phyloP scores from a whole-genome alignment of 2,797 vertebrate genomes.

The Thalassophryne amazonica region DNA sequence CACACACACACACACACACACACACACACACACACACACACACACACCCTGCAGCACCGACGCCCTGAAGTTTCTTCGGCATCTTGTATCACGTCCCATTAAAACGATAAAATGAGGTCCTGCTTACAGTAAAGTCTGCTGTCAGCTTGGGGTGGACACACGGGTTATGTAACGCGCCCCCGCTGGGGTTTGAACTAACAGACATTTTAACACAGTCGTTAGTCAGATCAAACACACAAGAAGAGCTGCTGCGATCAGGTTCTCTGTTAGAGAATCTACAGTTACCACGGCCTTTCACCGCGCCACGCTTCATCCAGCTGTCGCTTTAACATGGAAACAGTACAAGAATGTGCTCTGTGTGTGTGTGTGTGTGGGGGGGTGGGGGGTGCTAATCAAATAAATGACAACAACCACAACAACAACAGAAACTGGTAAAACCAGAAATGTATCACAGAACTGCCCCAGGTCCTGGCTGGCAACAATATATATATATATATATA shows the following conservation, averaged over 20 bases:
- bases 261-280: conserved; percentile 1
- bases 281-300: conserved; percentile 31
- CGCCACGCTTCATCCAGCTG: conserved; percentile 14
- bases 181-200: neutral
- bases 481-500: too few relatives aligned
- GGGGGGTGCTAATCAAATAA: neutral
- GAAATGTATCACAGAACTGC: too few relatives aligned
- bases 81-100: too few relatives aligned
- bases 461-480: too few relatives aligned
- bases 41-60: too few relatives aligned
- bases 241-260: neutral
- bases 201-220: neutral
- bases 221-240: neutral
- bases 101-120: neutral
- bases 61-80: too few relatives aligned
- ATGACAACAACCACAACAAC: too few relatives aligned
- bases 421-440: neutral
- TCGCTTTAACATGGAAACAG: too few relatives aligned
- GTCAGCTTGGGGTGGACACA: neutral
- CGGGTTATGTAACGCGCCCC: neutral
- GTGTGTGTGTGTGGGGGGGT: neutral
- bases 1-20: too few relatives aligned
- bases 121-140: neutral
- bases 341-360: accelerated
- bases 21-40: too few relatives aligned